A percentile compares a stretch with the other conserved stretches of the same genome.
These are phyloP conservation scores for Platycercus adscitus DNA, from an alignment of 2,113 vertebrate species.

Conservation along the genomic window DNA sequence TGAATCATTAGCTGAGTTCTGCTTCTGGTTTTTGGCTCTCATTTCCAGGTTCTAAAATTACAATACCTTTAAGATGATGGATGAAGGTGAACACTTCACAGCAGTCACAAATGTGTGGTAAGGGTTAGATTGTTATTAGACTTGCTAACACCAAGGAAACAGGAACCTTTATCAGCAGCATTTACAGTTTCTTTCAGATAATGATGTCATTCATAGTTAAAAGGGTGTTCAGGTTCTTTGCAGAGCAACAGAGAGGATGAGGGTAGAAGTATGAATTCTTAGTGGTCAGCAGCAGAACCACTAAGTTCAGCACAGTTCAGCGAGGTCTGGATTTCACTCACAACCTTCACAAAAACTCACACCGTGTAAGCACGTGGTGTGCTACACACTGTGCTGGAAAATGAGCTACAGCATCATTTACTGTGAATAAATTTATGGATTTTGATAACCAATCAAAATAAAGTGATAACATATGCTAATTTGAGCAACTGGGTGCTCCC, in stretches of 20 bases:
- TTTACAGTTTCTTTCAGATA: background rate
- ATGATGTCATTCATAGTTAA: background rate
- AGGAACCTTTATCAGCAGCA: background rate
- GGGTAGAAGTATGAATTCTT: background rate
- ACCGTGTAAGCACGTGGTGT: background rate
- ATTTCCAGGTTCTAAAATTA: conserved; percentile 14
- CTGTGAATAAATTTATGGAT: background rate
- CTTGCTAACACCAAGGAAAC: background rate
- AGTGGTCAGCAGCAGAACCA: background rate
- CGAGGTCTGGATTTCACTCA: background rate
- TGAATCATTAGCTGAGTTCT: conserved; percentile 74
- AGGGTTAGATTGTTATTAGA: background rate
- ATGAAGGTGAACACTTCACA: background rate
- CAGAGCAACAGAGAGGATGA: background rate
- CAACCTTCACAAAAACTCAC: background rate
- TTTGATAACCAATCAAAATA: background rate
- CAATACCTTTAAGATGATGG: background rate
- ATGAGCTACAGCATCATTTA: background rate
- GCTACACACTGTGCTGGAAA: background rate
- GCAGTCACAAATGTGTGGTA: background rate
- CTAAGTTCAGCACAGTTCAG: background rate
- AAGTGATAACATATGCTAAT: background rate
- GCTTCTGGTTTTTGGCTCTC: conserved; percentile 63
- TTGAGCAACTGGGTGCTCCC: background rate
- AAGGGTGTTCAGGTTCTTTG: background rate